A percentile compares a stretch with the other conserved stretches of the same genome.
Evolutionary conservation across 2,888 invertebrate genomes (phyloP).

Genomic region (Embidobia sp.): DNA sequence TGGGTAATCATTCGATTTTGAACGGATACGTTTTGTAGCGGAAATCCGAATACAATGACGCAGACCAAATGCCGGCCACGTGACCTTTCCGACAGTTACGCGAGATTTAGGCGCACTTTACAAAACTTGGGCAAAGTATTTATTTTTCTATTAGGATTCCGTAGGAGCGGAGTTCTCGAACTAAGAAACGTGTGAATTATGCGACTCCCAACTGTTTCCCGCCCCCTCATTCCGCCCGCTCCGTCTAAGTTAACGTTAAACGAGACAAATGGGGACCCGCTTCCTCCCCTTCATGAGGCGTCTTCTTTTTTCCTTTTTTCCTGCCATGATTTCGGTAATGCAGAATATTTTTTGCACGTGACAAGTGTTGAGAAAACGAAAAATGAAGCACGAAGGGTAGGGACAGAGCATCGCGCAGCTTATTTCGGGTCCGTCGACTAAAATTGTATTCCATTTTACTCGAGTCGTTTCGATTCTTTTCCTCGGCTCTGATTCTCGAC

Average conservation of each 20-base stretch:
- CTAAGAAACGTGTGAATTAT: constrained; percentile 54
- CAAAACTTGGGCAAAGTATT: constrained; percentile 55
- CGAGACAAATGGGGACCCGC: constrained; percentile 55
- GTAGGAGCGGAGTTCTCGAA: constrained; percentile 43
- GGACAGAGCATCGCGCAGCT: no score
- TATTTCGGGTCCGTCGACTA: no score
- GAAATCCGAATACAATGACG: constrained; percentile 49
- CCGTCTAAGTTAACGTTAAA: constrained; percentile 33
- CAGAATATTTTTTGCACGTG: no score
- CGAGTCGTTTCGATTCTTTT: no score
- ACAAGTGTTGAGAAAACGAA: no score
- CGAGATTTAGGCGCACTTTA: constrained; percentile 50
- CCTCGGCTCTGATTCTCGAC: no score
- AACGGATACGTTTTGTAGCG: constrained; percentile 2
- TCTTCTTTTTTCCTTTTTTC: constrained; percentile 48
- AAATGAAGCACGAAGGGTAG: no score
- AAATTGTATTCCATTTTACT: no score
- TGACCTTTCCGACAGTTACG: constrained; percentile 29
- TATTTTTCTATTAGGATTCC: constrained; percentile 65
- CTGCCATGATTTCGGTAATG: constrained; percentile 24
- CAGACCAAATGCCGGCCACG: constrained; percentile 18
- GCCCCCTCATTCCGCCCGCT: not conserved
- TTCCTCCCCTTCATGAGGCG: not conserved
- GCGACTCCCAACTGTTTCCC: constrained; percentile 45
- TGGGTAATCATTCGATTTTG: constrained; percentile 30